Conservation (phyloP, 2,888 invertebrate species). For the Calephelis perditalis region DNA sequence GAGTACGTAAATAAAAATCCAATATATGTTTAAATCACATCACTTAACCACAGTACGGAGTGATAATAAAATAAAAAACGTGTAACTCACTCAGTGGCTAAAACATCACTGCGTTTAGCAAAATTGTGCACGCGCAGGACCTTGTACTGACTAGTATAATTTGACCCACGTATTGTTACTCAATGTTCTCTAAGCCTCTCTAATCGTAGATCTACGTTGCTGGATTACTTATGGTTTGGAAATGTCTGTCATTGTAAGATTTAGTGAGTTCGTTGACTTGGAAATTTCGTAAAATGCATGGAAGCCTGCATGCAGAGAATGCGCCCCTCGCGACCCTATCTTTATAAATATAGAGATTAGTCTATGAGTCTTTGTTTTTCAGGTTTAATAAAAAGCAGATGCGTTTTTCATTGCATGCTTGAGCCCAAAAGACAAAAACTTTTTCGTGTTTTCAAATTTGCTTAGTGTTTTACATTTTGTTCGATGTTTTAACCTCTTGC, state of each 20-base stretch:
- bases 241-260: conserved; percentile 2
- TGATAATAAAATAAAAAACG: conserved; percentile 22
- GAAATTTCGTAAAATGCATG: conserved; percentile 18
- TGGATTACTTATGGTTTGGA: conserved; percentile 8
- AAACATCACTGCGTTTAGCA: conserved; percentile 37
- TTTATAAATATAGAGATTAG: too few species aligned
- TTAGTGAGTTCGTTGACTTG: conserved; percentile 14
- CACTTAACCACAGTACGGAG: conserved; percentile 1
- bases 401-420: too few species aligned
- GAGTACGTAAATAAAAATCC: neutral
- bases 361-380: too few species aligned
- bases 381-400: too few species aligned
- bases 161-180: conserved; percentile 22
- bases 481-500: too few species aligned
- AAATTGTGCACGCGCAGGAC: conserved; percentile 40
- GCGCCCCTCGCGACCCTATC: too few species aligned
- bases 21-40: neutral
- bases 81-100: conserved; percentile 31
- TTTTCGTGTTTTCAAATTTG: too few species aligned
- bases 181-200: conserved; percentile 13
- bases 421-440: too few species aligned
- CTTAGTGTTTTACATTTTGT: too few species aligned
- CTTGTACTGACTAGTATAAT: conserved; percentile 27
- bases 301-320: neutral
- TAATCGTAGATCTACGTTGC: conserved; percentile 12